These are phyloP conservation scores for Pocillopora grandis DNA, from an alignment of 92 coral and sea anemone genomes.

Conservation along the genomic window DNA sequence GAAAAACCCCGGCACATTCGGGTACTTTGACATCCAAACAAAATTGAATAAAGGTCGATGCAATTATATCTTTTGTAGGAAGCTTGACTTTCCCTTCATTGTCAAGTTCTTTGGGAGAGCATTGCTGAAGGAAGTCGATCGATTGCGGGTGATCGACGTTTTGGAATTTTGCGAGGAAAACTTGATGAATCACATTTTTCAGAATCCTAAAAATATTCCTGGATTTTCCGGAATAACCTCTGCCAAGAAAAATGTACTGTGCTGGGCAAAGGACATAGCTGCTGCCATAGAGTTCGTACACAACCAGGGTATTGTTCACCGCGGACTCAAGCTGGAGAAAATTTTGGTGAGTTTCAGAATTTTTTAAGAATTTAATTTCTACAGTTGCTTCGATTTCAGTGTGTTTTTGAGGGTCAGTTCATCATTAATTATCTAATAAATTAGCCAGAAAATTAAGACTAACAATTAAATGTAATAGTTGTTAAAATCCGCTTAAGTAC, in stretches of 20 bases:
- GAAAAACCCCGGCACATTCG: no score
- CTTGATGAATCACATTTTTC: conserved; percentile 2
- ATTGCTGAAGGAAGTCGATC: neutral
- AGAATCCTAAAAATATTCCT: neutral
- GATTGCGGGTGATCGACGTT: neutral
- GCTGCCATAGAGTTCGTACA: neutral
- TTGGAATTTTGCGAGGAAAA: conserved; percentile 1
- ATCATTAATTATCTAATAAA: no score
- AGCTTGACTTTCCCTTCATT: neutral
- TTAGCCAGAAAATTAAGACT: no score
- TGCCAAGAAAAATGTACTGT: neutral
- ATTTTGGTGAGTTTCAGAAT: neutral
- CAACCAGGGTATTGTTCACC: neutral
- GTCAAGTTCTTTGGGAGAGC: conserved; percentile 2
- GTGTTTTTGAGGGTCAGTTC: neutral
- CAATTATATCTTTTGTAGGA: neutral
- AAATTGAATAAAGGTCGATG: neutral
- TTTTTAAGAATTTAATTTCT: no score
- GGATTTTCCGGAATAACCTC: neutral
- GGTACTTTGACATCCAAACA: neutral
- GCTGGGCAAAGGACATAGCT: neutral
- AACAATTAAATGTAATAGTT: no score
- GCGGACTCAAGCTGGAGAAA: neutral
- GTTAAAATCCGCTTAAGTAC: no score
- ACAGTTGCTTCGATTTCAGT: neutral